A percentile compares a stretch with the other conserved stretches of the same genome.
phyloP scores from a whole-genome alignment of 2,888 invertebrate species.

The Saturnia japonica region DNA sequence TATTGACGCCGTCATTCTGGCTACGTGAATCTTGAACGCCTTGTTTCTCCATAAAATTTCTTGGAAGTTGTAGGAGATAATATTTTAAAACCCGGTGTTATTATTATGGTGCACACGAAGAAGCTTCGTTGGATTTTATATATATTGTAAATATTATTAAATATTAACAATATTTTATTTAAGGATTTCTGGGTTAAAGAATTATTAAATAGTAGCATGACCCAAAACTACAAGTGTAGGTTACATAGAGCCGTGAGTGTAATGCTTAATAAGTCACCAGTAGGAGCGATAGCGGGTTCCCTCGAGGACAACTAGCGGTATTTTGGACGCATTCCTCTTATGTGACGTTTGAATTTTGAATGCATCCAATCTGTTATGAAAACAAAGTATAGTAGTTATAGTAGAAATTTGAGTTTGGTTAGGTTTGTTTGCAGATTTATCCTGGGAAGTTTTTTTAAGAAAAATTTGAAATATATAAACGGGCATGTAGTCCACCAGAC shows the following conservation, averaged over 20 bases:
- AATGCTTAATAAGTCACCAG: slow-evolving; percentile 2
- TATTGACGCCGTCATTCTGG: too few relatives aligned
- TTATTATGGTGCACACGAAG: background rate
- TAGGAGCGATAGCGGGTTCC: slow-evolving; percentile 20
- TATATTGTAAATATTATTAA: background rate
- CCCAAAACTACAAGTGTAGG: slow-evolving; percentile 16
- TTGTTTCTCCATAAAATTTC: too few relatives aligned
- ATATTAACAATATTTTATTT: background rate
- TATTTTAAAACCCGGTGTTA: background rate
- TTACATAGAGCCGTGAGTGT: slow-evolving; percentile 10
- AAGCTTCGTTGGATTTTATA: background rate
- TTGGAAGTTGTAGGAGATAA: background rate
- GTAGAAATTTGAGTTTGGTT: background rate
- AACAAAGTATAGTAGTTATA: background rate
- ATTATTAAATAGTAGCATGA: slow-evolving; percentile 10
- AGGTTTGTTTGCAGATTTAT: background rate
- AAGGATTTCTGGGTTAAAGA: slow-evolving; percentile 1
- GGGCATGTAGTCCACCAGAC: too few relatives aligned
- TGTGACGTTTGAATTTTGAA: background rate
- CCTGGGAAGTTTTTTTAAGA: too few relatives aligned
- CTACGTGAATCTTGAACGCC: too few relatives aligned
- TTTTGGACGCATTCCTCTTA: slow-evolving; percentile 34
- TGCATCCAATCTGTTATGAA: background rate
- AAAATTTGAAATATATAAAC: too few relatives aligned
- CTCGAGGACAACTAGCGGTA: slow-evolving; percentile 36